Evolutionary conservation across 2,797 vertebrate species (phyloP), one percentile per base, ranked within the genome.

Genomic region (Oreochromis grahami): DNA sequence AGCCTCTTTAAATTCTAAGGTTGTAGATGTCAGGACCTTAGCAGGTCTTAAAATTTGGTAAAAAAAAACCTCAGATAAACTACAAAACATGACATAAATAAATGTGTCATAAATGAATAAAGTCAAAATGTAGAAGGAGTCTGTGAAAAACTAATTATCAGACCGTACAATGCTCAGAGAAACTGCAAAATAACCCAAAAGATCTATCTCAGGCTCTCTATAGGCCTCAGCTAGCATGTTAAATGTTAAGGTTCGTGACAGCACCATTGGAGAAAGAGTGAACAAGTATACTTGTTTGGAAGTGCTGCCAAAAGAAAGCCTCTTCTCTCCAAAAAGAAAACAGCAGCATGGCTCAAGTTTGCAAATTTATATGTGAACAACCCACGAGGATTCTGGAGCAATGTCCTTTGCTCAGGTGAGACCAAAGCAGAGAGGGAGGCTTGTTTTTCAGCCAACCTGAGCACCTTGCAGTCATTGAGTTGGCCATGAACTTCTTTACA

Each of bases 151-250:
- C 6, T 10, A 26, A n/a, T 63, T 63, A 63, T 36, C 32, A 36
- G 58, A 63, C 58, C 0, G 4, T 63, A 10, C 6, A 7, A 36
- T 0, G n/a, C 11, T 21, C 3, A 65, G 21, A 21, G 60, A 65
- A 38, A 65, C 34, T 8, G 12, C 60, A 14, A 41, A 65, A 41
- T n/a, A 38, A 0, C 34, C 58, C 58, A 38, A 21, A 0, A 14
- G 0, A 38, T 21, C 34, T 5, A 41, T 0, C 0, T 65, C 34
- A 21, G 60, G 13, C 0, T 65, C 12, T 41, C 12, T 41, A 41
- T 12, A 65, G 60, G 60, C 60, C 60, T 65, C 34, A 65, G 34
- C 34, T 65, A 65, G 60, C 34, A 65, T 65, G 34, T 65, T 65
- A 14, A 65, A 65, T 65, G 34, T 65, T 65, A 65, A 65, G 34